These are phyloP conservation scores for Nannobrachium achirus DNA, from an alignment of 2,113 vertebrate genomes.

Conservation along the genomic window DNA sequence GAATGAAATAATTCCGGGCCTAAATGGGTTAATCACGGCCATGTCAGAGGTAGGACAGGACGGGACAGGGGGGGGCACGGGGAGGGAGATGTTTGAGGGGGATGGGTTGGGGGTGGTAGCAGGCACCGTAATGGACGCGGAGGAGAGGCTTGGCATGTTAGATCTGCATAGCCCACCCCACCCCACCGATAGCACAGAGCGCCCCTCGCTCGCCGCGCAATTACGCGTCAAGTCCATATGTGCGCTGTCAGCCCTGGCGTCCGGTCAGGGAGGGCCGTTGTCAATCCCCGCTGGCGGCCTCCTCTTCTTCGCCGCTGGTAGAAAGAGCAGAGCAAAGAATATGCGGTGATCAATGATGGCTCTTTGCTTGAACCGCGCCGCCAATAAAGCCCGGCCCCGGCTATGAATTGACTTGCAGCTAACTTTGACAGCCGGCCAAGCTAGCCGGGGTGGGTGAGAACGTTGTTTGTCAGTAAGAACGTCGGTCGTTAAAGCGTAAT, in stretches of 20 bases:
- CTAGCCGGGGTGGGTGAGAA: constrained; percentile 45
- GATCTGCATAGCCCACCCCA: constrained; percentile 36
- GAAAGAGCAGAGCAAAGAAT: constrained; percentile 47
- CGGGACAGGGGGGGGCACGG: constrained; percentile 28
- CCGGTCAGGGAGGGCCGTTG: constrained; percentile 53
- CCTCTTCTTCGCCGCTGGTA: constrained; percentile 29
- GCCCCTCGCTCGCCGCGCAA: too few species aligned
- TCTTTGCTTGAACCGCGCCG: constrained; percentile 61
- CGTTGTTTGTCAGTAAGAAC: constrained; percentile 59
- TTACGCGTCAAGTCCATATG: constrained; percentile 61
- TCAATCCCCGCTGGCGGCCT: constrained; percentile 45
- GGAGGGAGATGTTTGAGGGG: neutral
- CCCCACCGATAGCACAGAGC: constrained; percentile 15
- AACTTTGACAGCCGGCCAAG: constrained; percentile 62
- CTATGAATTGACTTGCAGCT: constrained; percentile 68
- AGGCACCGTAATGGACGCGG: constrained; percentile 36
- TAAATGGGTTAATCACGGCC: constrained; percentile 77
- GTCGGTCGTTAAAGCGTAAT: constrained; percentile 63
- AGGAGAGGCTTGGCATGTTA: constrained; percentile 43
- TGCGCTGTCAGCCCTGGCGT: constrained; percentile 53
- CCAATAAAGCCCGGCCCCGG: constrained; percentile 62
- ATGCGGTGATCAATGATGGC: constrained; percentile 63
- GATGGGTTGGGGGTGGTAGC: constrained; percentile 31
- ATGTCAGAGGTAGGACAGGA: constrained; percentile 63
- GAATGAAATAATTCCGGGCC: too few species aligned